Base-by-base conservation (phyloP, 1,140 invertebrate genomes). In the Chelonus insularis region DNA sequence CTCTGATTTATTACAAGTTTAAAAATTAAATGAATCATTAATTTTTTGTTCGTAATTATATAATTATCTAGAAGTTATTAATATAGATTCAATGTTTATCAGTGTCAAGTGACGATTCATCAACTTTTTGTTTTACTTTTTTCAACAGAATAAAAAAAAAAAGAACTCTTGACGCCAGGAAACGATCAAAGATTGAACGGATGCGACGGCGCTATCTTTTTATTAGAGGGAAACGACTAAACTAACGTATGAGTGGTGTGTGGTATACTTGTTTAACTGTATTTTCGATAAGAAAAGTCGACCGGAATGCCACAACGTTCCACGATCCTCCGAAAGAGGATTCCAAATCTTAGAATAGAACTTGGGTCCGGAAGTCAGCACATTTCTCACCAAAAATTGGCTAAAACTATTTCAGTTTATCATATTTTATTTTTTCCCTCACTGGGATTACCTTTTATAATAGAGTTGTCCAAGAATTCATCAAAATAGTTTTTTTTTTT, bases 301-400 rank as follows among this genome's bases (percentile, higher is more conserved):
- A 55, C 52, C 52, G 52, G 52, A 55, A 55, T 39, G 52, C 52
- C 52, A 55, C 52, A 55, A 18, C 32, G 18, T 37, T 55, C 18
- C 20, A 21, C 18, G 14, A 55, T 55, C 52, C 16, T 34, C 50
- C 34, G 8, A 55, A 21, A 55, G 52, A 55, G 21, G 18, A 37
- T n/a, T n/a, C 21, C 6, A 36, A 55, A 23, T 37, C 36, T 34
- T 21, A 55, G 18, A 55, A 55, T 55, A 55, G 52, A 55, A 55
- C 16, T 55, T 16, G 34, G 12, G 12, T 18, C 16, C 34, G 18
- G 36, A 55, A 55, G n/a, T 34, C 29, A 48, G 21, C 52, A 55
- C 11, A 37, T 20, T 55, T 29, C 18, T 21, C 16, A 21, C 11
- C 7, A 2, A 21, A 39, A 55, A 39, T 21, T 37, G 34, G 6